These are phyloP conservation scores for Dendrolimus kikuchii DNA, from an alignment of 1,140 invertebrate species.

Conservation along the genomic window DNA sequence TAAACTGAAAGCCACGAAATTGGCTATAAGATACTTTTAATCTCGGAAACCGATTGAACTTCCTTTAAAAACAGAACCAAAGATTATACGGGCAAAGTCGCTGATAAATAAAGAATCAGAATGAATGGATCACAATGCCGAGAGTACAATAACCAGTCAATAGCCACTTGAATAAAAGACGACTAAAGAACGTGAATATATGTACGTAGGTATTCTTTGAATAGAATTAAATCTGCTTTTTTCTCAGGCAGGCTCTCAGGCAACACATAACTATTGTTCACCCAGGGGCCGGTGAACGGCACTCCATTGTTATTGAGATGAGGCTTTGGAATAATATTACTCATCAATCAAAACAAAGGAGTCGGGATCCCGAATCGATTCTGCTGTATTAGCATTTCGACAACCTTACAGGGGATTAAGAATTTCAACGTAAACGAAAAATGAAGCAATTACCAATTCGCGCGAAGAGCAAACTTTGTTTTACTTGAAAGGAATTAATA, in stretches of 20 bases:
- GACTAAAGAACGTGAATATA: background rate
- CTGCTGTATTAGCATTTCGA: slow-evolving; percentile 32
- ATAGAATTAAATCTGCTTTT: background rate
- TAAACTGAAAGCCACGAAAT: too few relatives aligned
- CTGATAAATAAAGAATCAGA: too few relatives aligned
- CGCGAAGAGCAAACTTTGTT: slow-evolving; percentile 60
- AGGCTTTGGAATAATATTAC: slow-evolving; percentile 9
- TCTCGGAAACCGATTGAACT: too few relatives aligned
- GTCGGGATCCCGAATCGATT: slow-evolving; percentile 13
- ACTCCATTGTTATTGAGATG: slow-evolving; percentile 11
- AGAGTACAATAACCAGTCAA: too few relatives aligned
- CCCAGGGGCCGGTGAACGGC: background rate
- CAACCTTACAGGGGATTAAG: slow-evolving; percentile 39
- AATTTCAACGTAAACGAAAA: slow-evolving; percentile 52
- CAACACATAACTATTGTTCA: background rate
- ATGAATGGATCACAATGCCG: too few relatives aligned
- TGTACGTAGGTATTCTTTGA: background rate
- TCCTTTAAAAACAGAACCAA: too few relatives aligned
- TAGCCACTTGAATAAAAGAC: background rate
- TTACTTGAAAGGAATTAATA: slow-evolving; percentile 65
- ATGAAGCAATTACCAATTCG: slow-evolving; percentile 61
- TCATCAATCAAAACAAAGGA: slow-evolving; percentile 18
- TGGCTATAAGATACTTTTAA: too few relatives aligned
- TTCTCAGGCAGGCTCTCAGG: background rate
- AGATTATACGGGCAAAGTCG: too few relatives aligned